Evolutionary conservation across 2,888 invertebrate species (phyloP), one percentile per base, ranked within the genome.

Genomic region (Cosmorhoe ocellata): DNA sequence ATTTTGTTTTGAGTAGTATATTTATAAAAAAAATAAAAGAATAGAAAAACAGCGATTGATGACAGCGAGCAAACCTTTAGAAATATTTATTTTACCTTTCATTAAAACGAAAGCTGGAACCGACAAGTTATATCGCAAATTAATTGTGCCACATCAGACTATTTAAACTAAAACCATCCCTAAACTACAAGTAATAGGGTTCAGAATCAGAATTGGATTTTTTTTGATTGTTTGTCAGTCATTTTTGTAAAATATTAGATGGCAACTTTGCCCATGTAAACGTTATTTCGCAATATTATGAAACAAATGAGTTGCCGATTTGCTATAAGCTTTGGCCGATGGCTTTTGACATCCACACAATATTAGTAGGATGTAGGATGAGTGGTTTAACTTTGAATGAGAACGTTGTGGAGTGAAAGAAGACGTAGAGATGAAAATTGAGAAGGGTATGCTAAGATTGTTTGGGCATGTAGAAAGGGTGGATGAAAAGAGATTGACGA

Each of bases 101-200:
- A 53, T 49, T 49, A 52, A 41, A 51, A 47, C 39, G 47, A 42
- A 40, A 39, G 18, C 32, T 44, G 12, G 42, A 39, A 34, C 42
- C 34, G 30, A 24, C 30, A 45, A 43, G 36, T 44, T 36, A 30
- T 37, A 43, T 28, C 31, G 37, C 14, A 27, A 39, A 48, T 36
- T 51, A 46, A 51, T 46, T 27, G 34, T 38, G n/a, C 11, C 11
- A 18, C 32, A 26, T 2, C 10, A 32, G 22, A n/a, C 3, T 12
- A 10, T 24, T 7, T 2, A 5, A 6, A 14, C 12, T 8, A 44
- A 31, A 32, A 39, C 10, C 27, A 14, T 12, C 22, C 24, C 7
- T n/a, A 27, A 11, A 1, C 0, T 2, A 0, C 8, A 11, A 32
- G 31, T 8, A 7, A 27, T 39, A 46, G n/a, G 11, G 46, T 18